Evolutionary conservation across 2,797 vertebrate genomes (phyloP), one percentile per base, ranked within the genome.

Genomic region (Apodemus agrarius): DNA sequence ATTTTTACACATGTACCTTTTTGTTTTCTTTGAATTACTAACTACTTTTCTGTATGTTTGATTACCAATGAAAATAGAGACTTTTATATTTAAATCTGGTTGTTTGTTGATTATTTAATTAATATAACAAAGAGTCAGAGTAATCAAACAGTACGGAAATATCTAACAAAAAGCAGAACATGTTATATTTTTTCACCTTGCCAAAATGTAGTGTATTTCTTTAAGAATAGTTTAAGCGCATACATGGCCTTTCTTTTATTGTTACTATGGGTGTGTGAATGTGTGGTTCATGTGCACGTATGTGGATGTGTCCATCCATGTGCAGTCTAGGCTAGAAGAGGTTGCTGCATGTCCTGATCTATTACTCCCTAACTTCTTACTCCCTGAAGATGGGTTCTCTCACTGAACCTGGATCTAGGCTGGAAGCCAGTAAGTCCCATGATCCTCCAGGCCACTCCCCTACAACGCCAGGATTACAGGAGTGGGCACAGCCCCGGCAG

Each of bases 11-110:
- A 76, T 52, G 49, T 72, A 75, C 54, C 3, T 52, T 75, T 95
- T 82, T 78, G 52, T 92, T 92, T 84, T 72, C 52, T 90, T 97
- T 93, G 82, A 89, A 61, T 94, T 63, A 90, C 37, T 89, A 63
- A 91, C 72, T 3, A 61, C 61, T 72, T 61, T 95, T 87, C 54
- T 40, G 7, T 91, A 75, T 92, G 49, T 89, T 93, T 95, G 78
- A 6, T 79, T 96, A 83, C 81, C 16, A 61, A 14, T 78, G 65
- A 69, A 88, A 90, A 69, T 49, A 63, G 63, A 57, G n/a, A 24
- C 24, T 40, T 95, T 76, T 54, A 84, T 69, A 57, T 95, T 96
- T 96, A 78, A 94, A 90, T 89, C 9, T 88, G 78, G 69, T 80
- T 84, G 67, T 87, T 95, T 95, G 92, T 11, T 21, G 75, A 76